Percentiles rank a stretch among this genome's conserved stretches.
Evolutionary conservation across 35 echinoderm and acorn worm genomes (phyloP).

Genomic region (Eucidaris tribuloides): DNA sequence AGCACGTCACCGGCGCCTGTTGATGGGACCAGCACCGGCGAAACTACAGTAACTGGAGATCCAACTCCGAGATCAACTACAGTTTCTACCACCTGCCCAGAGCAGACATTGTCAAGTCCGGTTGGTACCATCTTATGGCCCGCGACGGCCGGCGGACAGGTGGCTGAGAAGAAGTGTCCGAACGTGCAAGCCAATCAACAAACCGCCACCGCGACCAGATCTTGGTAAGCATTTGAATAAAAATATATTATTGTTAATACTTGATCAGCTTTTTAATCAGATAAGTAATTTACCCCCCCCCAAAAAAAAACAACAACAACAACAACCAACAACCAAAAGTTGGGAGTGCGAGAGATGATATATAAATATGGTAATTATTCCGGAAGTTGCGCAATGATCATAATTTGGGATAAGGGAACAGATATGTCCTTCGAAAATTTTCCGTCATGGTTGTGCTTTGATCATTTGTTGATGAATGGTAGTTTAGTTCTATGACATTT

Average conservation of each 20-base stretch:
- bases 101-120: neutral
- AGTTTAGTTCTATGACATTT: too few species aligned
- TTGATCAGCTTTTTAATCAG: neutral
- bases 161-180: neutral
- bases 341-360: too few species aligned
- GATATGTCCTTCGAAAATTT: too few species aligned
- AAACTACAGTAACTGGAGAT: neutral
- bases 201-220: neutral
- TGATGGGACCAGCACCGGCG: neutral
- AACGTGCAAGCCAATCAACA: neutral
- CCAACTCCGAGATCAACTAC: neutral
- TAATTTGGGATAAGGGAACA: too few species aligned
- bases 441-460: too few species aligned
- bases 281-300: too few species aligned
- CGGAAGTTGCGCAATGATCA: too few species aligned
- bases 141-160: neutral
- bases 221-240: neutral
- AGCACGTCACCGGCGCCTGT: neutral
- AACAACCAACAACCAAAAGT: too few species aligned
- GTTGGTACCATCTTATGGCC: conserved; percentile 12
- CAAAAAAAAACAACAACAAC: too few species aligned
- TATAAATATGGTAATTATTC: too few species aligned
- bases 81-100: neutral
- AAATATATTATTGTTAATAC: neutral
- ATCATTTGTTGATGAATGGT: too few species aligned